Conservation (phyloP, 92 coral and sea anemone genomes). For the Phymanthus crucifer region DNA sequence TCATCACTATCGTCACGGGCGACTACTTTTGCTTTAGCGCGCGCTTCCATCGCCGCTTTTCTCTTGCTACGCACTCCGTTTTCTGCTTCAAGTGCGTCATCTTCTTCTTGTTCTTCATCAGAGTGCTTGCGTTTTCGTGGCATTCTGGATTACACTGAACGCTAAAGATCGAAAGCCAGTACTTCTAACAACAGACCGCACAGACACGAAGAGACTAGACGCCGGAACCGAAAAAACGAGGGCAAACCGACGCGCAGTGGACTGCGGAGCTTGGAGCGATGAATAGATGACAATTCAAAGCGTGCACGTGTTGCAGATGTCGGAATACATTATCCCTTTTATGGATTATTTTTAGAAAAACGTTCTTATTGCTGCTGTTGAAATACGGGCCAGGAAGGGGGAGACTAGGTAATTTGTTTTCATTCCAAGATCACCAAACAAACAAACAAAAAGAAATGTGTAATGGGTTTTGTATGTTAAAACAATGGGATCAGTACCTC, state of each 20-base stretch:
- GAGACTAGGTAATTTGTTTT: no score
- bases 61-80: slow-evolving; percentile 73
- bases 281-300: background rate
- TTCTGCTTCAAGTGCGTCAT: slow-evolving; percentile 72
- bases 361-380: no score
- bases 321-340: background rate
- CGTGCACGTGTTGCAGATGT: background rate
- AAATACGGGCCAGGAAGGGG: no score
- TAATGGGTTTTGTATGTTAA: no score
- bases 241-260: slow-evolving; percentile 38
- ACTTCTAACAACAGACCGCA: background rate
- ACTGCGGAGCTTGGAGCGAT: slow-evolving; percentile 16
- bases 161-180: background rate
- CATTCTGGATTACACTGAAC: slow-evolving; percentile 36
- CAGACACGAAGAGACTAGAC: background rate
- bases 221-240: background rate
- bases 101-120: slow-evolving; percentile 80
- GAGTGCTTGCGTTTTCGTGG: slow-evolving; percentile 88
- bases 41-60: slow-evolving; percentile 82
- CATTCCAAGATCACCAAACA: no score
- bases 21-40: slow-evolving; percentile 75
- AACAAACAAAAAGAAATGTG: no score
- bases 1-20: slow-evolving; percentile 74
- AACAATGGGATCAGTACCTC: no score
- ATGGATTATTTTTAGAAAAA: background rate